phyloP scores from a whole-genome alignment of 1,140 invertebrate genomes.

The Danaus plexippus region DNA sequence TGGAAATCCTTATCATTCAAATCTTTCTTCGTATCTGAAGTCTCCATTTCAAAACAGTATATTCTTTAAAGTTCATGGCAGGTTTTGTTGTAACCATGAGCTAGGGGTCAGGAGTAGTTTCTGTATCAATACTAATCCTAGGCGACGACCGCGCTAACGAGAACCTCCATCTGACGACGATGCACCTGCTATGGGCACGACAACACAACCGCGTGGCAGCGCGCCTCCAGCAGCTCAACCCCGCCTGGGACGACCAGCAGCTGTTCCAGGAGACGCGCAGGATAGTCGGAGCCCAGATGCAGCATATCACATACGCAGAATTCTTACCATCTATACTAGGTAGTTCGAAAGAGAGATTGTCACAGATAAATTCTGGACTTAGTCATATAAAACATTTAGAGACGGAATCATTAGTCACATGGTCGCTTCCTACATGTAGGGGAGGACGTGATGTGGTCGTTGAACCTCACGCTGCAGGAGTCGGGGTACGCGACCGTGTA shows the following conservation, averaged over 20 bases:
- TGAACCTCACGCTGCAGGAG: slow-evolving; percentile 75
- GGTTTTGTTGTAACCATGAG: too few species aligned
- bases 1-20: too few species aligned
- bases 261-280: slow-evolving; percentile 85
- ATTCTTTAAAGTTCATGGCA: background rate
- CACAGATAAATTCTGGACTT: too few species aligned
- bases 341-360: slow-evolving; percentile 27
- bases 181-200: slow-evolving; percentile 85
- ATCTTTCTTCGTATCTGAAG: too few species aligned
- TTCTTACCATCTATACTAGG: slow-evolving; percentile 88
- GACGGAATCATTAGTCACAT: too few species aligned
- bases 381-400: too few species aligned
- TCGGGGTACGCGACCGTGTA: slow-evolving; percentile 79
- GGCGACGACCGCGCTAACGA: slow-evolving; percentile 86
- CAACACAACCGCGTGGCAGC: slow-evolving; percentile 87
- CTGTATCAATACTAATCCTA: slow-evolving; percentile 25
- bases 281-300: slow-evolving; percentile 87
- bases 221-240: slow-evolving; percentile 78
- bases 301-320: slow-evolving; percentile 92
- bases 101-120: too few species aligned
- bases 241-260: slow-evolving; percentile 86
- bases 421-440: slow-evolving; percentile 48
- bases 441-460: slow-evolving; percentile 68
- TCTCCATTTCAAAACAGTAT: too few species aligned
- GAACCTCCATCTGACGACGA: slow-evolving; percentile 85